Conservation (phyloP, 2,888 invertebrate genomes). For the Stramonita haemastoma region DNA sequence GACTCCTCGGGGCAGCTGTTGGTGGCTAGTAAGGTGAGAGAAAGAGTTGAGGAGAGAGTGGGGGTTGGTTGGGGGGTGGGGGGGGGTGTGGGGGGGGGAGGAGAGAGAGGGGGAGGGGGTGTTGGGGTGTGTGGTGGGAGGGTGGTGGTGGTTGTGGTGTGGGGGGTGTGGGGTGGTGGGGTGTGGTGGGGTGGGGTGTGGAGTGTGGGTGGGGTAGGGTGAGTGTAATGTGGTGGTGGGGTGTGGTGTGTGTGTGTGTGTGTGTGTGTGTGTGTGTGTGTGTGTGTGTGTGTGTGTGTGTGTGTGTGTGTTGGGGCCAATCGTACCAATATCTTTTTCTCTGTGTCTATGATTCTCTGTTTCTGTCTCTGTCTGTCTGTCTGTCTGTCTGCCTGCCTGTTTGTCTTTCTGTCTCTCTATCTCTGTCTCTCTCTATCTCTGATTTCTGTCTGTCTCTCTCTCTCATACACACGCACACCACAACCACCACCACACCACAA, state of each 20-base stretch:
- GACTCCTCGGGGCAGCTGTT: slow-evolving; percentile 64
- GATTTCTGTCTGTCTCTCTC: too few relatives aligned
- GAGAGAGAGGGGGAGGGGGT: not conserved
- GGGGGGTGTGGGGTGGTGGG: not conserved
- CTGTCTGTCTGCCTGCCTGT: slow-evolving; percentile 7
- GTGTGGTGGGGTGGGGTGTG: not conserved
- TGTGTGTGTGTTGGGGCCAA: slow-evolving; percentile 20
- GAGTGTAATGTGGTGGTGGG: not conserved
- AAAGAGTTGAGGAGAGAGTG: slow-evolving; percentile 37
- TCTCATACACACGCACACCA: too few relatives aligned
- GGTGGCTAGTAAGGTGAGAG: slow-evolving; percentile 64
- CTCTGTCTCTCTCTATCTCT: not conserved
- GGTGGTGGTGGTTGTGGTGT: not conserved
- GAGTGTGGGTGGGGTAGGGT: too few relatives aligned
- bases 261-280: slow-evolving; percentile 8
- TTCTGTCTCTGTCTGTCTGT: not conserved
- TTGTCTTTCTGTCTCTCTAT: not conserved
- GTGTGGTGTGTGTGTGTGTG: not conserved
- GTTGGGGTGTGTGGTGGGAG: not conserved
- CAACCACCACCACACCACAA: too few relatives aligned
- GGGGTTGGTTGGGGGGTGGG: not conserved
- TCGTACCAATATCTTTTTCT: too few relatives aligned
- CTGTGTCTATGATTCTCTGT: not conserved
- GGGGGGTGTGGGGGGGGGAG: not conserved
- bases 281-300: slow-evolving; percentile 6